Evolutionary conservation across 2,797 vertebrate genomes (phyloP), one percentile per base, ranked within the genome.

Genomic region (Urophycis tenuis): DNA sequence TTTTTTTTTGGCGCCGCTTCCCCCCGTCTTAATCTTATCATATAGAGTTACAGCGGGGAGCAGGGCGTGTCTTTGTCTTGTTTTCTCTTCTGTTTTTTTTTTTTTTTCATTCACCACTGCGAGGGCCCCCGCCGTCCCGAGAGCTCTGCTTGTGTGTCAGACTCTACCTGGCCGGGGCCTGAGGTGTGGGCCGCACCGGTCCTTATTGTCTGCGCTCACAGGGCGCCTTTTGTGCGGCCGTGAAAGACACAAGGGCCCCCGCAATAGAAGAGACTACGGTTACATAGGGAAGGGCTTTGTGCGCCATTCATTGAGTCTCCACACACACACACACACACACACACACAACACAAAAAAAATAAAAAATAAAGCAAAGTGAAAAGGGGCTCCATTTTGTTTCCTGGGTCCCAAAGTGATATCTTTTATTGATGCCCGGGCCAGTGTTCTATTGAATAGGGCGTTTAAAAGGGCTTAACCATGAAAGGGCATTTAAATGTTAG

Each of bases 151-250:
- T 78, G 86, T 88, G 83, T 83, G 80, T 86, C 60, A 39, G 60
- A 22, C 80, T 84, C 78, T 88, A 91, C 90, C 89, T 91, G 88
- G 82, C 80, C 84, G 85, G 78, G 11, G 60, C 72, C 89, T 85
- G n/a, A 91, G 92, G 92, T 90, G 92, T 91, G 92, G 92, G 86
- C 85, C 25, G 77, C 60, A n/a, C n/a, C 25, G 76, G 67, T 81
- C 84, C 79, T 75, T 86, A 90, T 91, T 93, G 91, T 92, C 85
- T 85, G 82, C 81, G 81, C 84, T 86, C 89, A 85, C 87, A 45
- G 88, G 85, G 79, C 9, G 87, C 87, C 88, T 90, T 90, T 92
- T 92, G 89, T 91, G 86, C 83, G 60, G 81, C 81, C 3, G 6
- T 89, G 89, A 91, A 91, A 89, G 84, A 86, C 86, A 60, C 33